phyloP scores from a whole-genome alignment of 2,888 invertebrate genomes.

The Brenthis hecate region DNA sequence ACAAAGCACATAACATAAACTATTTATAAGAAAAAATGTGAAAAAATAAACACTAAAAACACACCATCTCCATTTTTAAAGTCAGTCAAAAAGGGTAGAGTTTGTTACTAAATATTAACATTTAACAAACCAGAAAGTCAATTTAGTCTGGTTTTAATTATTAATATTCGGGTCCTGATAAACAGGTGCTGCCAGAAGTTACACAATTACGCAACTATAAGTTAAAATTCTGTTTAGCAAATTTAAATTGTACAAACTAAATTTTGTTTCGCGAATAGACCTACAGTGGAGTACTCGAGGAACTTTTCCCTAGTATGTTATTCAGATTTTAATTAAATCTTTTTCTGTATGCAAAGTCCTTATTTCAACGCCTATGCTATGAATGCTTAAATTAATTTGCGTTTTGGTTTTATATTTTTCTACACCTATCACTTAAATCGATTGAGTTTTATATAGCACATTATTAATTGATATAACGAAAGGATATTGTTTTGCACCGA shows the following conservation, averaged over 20 bases:
- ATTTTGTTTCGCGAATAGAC: slow-evolving; percentile 7
- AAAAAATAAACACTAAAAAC: too few relatives aligned
- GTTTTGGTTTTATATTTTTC: too few relatives aligned
- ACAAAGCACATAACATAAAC: too few relatives aligned
- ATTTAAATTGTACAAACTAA: slow-evolving; percentile 19
- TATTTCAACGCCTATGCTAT: too few relatives aligned
- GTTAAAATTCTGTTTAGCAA: slow-evolving; percentile 6
- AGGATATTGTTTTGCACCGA: too few relatives aligned
- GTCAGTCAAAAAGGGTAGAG: background rate
- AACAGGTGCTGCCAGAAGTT: slow-evolving; percentile 20
- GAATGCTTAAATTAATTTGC: too few relatives aligned
- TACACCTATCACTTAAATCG: too few relatives aligned
- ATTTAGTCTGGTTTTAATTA: slow-evolving; percentile 5
- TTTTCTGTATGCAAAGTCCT: background rate
- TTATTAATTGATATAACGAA: too few relatives aligned
- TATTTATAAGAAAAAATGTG: too few relatives aligned
- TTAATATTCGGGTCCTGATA: slow-evolving; percentile 9
- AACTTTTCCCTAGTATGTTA: slow-evolving; percentile 10
- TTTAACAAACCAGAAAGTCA: background rate
- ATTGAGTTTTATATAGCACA: too few relatives aligned
- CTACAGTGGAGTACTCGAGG: slow-evolving; percentile 3
- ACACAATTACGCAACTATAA: slow-evolving; percentile 12
- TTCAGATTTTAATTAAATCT: slow-evolving; percentile 9
- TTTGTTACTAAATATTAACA: too few relatives aligned
- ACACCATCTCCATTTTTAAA: background rate